These are phyloP conservation scores for Pelodytes ibericus DNA, from an alignment of 2,797 vertebrate species.

Conservation along the genomic window DNA sequence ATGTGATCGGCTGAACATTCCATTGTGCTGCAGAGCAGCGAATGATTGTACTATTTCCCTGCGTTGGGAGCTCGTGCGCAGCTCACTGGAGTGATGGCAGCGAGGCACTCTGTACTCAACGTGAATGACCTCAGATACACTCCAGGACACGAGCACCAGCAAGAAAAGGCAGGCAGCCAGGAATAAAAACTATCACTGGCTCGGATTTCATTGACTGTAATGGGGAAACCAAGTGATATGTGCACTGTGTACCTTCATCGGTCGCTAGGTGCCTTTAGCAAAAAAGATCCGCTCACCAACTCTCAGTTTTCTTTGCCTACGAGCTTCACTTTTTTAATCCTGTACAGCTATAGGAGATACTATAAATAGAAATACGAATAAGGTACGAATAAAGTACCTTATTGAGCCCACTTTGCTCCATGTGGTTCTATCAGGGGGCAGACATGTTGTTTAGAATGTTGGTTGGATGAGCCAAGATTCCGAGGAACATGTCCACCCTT, in stretches of 20 bases:
- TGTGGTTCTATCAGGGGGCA: too few relatives aligned
- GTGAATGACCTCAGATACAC: slow-evolving; percentile 35
- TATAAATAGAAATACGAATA: too few relatives aligned
- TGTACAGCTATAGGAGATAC: too few relatives aligned
- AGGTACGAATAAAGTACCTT: too few relatives aligned
- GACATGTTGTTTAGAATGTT: too few relatives aligned
- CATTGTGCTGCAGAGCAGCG: slow-evolving; percentile 42
- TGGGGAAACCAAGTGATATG: not conserved
- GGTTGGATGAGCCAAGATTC: too few relatives aligned
- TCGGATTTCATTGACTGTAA: slow-evolving; percentile 24
- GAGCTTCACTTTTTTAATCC: too few relatives aligned
- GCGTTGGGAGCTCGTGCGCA: slow-evolving; percentile 14
- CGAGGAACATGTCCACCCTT: too few relatives aligned
- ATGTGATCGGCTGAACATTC: slow-evolving; percentile 44
- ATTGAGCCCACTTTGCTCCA: too few relatives aligned
- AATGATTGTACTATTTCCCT: slow-evolving; percentile 39
- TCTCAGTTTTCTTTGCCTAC: too few relatives aligned
- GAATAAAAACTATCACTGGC: slow-evolving; percentile 24
- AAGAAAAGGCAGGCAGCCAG: slow-evolving; percentile 36
- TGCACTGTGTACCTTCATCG: not conserved
- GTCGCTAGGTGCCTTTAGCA: too few relatives aligned
- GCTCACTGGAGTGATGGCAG: slow-evolving; percentile 5
- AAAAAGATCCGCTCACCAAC: too few relatives aligned
- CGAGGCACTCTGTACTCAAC: slow-evolving; percentile 34
- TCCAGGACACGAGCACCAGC: slow-evolving; percentile 7